Percentiles rank a stretch among this genome's conserved stretches.
Conservation (phyloP, 2,113 vertebrate genomes). For the Stomatorhinus ivindoensis region DNA sequence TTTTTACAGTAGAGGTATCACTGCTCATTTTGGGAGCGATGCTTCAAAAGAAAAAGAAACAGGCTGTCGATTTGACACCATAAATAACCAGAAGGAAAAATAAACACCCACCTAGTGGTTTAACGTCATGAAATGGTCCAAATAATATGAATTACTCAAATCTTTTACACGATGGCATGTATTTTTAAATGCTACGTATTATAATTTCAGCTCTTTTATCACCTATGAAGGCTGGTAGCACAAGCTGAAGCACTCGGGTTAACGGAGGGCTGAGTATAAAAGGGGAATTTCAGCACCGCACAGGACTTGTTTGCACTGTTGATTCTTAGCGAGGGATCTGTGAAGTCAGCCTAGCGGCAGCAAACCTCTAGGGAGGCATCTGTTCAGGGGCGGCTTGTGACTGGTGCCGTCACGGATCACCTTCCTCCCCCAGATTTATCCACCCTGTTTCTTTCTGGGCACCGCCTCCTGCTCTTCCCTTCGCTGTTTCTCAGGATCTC, state of each 20-base stretch:
- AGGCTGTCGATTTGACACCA: not conserved
- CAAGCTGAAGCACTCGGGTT: not conserved
- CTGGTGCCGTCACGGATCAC: not conserved
- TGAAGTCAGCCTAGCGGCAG: not conserved
- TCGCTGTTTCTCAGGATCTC: not conserved
- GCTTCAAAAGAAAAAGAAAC: not conserved
- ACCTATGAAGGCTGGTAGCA: not conserved
- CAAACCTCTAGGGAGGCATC: not conserved
- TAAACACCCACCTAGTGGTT: not conserved
- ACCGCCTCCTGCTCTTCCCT: not conserved
- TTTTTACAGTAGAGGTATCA: not conserved
- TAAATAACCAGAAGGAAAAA: not conserved
- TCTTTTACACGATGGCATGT: not conserved
- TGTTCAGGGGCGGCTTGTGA: too few relatives aligned
- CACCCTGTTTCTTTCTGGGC: not conserved
- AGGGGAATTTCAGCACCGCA: not conserved
- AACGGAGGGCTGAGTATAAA: not conserved
- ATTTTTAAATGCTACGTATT: not conserved
- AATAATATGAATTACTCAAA: not conserved
- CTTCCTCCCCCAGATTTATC: not conserved
- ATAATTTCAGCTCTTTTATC: not conserved
- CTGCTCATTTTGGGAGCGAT: not conserved
- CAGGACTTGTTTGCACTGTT: not conserved
- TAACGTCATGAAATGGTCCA: not conserved
- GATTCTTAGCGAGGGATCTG: not conserved